Base-by-base conservation (phyloP, 2,888 invertebrate genomes). In the Hydrotaea diabolus region DNA sequence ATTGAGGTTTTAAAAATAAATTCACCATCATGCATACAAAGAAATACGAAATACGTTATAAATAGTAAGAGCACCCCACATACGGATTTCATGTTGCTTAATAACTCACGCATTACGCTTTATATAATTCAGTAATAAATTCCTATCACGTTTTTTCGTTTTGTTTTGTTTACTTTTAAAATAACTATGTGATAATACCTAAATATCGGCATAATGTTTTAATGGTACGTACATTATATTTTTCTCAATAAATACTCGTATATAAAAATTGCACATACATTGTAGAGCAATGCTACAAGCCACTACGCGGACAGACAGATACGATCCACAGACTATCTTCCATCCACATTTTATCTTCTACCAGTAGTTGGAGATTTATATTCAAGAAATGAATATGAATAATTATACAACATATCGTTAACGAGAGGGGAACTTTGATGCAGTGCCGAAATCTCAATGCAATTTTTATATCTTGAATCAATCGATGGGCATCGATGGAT, bases 91-190 rank as follows among this genome's bases (percentile, higher is more conserved):
- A n/a, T 57, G 72, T 55, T 59, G 31, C 71, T 79, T 23, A 69
- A 23, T 15, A 17, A 19, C 39, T 23, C 46, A 69, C 23, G 23
- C 39, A 15, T 69, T 69, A n/a, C 23, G 9, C 11, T 23, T 69
- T 7, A 46, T 39, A 69, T 39, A 69, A 23, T 69, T 43, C 13
- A 23, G 46, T 69, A 69, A 69, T 69, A 73, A 81, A 81, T 71
- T 81, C 66, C 76, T 79, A 84, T 81, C 78, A 81, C 84, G 81
- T 55, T 79, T 79, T 77, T 69, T 82, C 57, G 69, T n/a, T n/a
- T 31, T 31, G 31, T 53, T 78, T 71, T 53, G 11, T 69, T 69
- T 69, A 43, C 46, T 77, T 75, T 72, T 74, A 71, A 78, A 77
- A 59, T 74, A 59, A 23, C 39, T 72, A 78, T 64, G 55, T 55